Evolutionary conservation across 2,113 vertebrate genomes (phyloP).

Genomic region (Poeciliopsis prolifica): DNA sequence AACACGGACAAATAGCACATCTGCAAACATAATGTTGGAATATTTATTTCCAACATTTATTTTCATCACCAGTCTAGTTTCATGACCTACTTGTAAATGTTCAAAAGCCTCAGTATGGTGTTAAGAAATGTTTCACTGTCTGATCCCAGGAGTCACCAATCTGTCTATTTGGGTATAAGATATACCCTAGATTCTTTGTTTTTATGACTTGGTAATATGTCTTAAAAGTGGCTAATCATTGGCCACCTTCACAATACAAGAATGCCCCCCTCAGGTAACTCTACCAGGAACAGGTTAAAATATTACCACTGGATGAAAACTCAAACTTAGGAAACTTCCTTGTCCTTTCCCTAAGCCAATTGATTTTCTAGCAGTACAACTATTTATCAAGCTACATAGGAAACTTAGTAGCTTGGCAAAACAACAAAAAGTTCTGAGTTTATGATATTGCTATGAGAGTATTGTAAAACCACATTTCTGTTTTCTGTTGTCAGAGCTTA

Average conservation of each 20-base stretch:
- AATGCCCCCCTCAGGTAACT: conserved; percentile 53
- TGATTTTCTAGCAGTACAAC: too few relatives aligned
- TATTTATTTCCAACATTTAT: too few relatives aligned
- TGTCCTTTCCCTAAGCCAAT: neutral
- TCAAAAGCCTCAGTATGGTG: too few relatives aligned
- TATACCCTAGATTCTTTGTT: neutral
- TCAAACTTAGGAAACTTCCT: conserved; percentile 22
- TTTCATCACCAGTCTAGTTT: too few relatives aligned
- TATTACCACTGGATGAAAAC: conserved; percentile 6
- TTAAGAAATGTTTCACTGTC: too few relatives aligned
- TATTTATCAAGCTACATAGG: neutral
- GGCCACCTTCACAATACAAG: conserved; percentile 15
- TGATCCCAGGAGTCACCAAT: too few relatives aligned
- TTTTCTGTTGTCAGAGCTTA: neutral
- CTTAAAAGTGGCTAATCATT: conserved; percentile 7
- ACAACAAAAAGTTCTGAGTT: neutral
- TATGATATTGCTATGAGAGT: too few relatives aligned
- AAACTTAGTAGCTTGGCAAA: neutral
- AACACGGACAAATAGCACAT: too few relatives aligned
- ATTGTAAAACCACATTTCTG: too few relatives aligned
- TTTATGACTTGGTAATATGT: neutral
- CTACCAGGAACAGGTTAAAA: conserved; percentile 52
- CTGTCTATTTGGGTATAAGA: neutral
- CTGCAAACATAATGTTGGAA: too few relatives aligned
- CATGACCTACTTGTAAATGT: too few relatives aligned